Percentiles rank a stretch among this genome's conserved stretches.
Conservation (phyloP, 1,140 invertebrate species). For the Wasmannia auropunctata region DNA sequence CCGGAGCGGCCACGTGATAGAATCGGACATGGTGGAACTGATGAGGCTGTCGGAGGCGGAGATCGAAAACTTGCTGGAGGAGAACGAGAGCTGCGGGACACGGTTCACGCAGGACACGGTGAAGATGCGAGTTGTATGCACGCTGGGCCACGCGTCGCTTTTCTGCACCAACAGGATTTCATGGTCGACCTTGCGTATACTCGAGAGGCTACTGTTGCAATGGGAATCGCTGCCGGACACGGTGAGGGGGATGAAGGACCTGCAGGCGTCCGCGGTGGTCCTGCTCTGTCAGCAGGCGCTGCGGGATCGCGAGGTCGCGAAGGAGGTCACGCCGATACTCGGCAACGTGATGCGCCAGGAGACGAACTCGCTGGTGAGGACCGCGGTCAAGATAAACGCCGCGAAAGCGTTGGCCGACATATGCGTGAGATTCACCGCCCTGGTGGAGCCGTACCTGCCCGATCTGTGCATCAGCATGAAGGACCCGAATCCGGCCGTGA, state of each 20-base stretch:
- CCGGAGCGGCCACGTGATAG: conserved; percentile 47
- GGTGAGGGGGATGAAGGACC: conserved; percentile 61
- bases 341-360: conserved; percentile 76
- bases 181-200: conserved; percentile 70
- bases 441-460: conserved; percentile 87
- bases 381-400: conserved; percentile 87
- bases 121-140: conserved; percentile 79
- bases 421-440: conserved; percentile 87
- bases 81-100: conserved; percentile 56
- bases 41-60: conserved; percentile 76
- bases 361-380: conserved; percentile 75
- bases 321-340: conserved; percentile 81
- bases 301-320: conserved; percentile 79
- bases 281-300: conserved; percentile 80
- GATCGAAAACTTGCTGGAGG: conserved; percentile 74
- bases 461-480: conserved; percentile 88
- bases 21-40: conserved; percentile 72
- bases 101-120: conserved; percentile 53
- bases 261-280: conserved; percentile 78
- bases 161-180: conserved; percentile 76
- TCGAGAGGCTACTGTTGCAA: conserved; percentile 79
- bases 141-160: conserved; percentile 80
- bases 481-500: conserved; percentile 85
- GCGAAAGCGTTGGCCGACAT: conserved; percentile 88
- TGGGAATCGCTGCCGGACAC: conserved; percentile 74